These are phyloP conservation scores for Vombatus ursinus DNA, from an alignment of 2,113 vertebrate genomes.

Conservation along the genomic window DNA sequence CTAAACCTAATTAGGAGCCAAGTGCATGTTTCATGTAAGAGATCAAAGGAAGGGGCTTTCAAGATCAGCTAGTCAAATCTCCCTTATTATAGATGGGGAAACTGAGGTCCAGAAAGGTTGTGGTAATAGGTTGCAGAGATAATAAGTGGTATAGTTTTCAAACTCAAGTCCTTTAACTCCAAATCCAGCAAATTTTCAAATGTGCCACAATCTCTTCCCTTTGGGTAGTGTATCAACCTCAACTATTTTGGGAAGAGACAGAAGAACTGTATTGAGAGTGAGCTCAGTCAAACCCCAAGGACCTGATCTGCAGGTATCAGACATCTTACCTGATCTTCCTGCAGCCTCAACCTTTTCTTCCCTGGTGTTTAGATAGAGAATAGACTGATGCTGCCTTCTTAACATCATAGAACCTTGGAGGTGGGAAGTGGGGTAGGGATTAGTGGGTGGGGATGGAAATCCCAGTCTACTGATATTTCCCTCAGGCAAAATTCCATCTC, in stretches of 20 bases:
- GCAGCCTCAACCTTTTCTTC: background rate
- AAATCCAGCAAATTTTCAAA: background rate
- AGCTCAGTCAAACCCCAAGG: background rate
- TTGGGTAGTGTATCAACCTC: background rate
- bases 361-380: background rate
- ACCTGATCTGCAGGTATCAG: background rate
- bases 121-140: background rate
- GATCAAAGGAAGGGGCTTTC: background rate
- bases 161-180: background rate
- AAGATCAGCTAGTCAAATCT: too few relatives aligned
- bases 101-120: background rate
- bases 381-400: background rate
- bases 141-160: background rate
- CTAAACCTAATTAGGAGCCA: background rate
- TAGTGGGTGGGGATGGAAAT: background rate
- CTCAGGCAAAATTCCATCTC: background rate
- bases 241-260: background rate
- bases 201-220: background rate
- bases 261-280: background rate
- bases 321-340: background rate
- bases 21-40: background rate
- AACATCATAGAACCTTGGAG: background rate
- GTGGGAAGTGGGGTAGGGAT: background rate
- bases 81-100: too few relatives aligned
- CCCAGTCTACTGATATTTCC: background rate